phyloP scores from a whole-genome alignment of 2,113 vertebrate genomes.

The Rhinogobius similis region DNA sequence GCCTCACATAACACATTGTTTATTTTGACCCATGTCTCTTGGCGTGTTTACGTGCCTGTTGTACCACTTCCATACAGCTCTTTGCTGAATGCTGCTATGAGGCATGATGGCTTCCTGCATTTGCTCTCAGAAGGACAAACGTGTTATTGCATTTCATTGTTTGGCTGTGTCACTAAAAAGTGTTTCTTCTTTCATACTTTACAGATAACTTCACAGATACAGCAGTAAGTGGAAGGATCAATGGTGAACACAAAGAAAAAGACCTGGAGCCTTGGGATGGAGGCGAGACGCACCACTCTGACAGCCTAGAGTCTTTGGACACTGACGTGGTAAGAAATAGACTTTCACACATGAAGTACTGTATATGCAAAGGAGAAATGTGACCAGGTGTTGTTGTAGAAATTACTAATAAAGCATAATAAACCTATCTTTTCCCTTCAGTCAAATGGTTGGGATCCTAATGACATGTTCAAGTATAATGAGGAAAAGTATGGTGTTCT shows the following conservation, averaged over 20 bases:
- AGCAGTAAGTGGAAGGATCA: conserved; percentile 89
- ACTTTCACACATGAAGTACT: background rate
- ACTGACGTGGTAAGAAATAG: conserved; percentile 85
- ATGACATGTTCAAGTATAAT: conserved; percentile 99
- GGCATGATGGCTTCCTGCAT: conserved; percentile 36
- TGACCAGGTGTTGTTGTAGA: background rate
- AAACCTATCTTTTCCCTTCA: conserved; percentile 51
- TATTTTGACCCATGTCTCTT: conserved; percentile 28
- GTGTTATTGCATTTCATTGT: conserved; percentile 12
- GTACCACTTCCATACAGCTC: conserved; percentile 16
- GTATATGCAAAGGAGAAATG: background rate
- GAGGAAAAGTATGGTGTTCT: conserved; percentile 98
- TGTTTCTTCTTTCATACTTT: conserved; percentile 44
- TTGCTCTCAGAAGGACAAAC: conserved; percentile 21
- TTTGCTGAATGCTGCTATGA: conserved; percentile 34
- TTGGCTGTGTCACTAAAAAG: conserved; percentile 3
- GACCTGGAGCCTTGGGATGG: conserved; percentile 98
- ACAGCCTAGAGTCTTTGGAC: conserved; percentile 92
- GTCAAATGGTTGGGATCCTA: conserved; percentile 99
- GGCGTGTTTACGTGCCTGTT: conserved; percentile 34
- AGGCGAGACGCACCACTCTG: conserved; percentile 84
- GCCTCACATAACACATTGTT: conserved; percentile 25
- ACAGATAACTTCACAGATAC: conserved; percentile 96
- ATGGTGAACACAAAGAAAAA: conserved; percentile 97
- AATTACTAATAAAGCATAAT: background rate